Percentiles rank a stretch among this genome's conserved stretches.
These are phyloP conservation scores for Gopherus evgoodei DNA, from an alignment of 2,113 vertebrate genomes.

Conservation along the genomic window DNA sequence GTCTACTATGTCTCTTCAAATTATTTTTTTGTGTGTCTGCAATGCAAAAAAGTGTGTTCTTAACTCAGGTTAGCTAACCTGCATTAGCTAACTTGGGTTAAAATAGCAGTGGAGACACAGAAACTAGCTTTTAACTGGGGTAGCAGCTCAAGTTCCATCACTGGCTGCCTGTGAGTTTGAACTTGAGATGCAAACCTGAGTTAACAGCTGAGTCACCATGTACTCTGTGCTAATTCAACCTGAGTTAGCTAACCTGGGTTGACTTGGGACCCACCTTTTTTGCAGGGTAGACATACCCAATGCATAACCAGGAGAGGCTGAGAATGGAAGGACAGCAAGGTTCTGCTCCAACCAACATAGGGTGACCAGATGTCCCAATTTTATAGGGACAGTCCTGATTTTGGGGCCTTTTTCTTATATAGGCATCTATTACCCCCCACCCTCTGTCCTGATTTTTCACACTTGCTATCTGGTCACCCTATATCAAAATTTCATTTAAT, in stretches of 20 bases:
- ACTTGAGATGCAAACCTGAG: not conserved
- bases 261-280: not conserved
- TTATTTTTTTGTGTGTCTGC: not conserved
- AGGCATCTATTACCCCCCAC: no score
- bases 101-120: no score
- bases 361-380: no score
- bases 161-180: not conserved
- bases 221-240: not conserved
- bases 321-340: not conserved
- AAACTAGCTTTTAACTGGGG: not conserved
- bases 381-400: no score
- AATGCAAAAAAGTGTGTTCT: not conserved
- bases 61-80: not conserved
- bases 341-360: not conserved
- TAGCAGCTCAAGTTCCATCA: not conserved
- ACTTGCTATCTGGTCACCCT: no score
- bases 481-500: not conserved
- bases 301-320: not conserved
- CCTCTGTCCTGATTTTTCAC: no score
- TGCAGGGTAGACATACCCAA: not conserved
- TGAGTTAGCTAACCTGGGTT: not conserved
- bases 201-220: not conserved
- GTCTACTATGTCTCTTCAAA: not conserved
- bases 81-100: not conserved
- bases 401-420: no score